Conservation (phyloP, 2,888 invertebrate species). For the Leptura quadrifasciata region DNA sequence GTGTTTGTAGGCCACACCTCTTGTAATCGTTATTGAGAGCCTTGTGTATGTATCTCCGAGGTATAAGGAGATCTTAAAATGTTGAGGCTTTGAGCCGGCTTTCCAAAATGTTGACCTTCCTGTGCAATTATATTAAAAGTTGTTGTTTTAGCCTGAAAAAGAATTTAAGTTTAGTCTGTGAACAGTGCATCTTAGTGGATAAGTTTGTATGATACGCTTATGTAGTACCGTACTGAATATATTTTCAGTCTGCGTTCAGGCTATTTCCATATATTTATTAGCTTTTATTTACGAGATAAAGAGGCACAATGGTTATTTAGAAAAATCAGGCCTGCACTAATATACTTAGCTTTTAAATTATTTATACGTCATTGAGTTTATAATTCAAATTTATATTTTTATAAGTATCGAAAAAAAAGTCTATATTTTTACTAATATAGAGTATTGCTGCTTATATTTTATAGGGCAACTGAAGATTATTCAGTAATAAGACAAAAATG, state of each 20-base stretch:
- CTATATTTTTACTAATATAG: constrained; percentile 36
- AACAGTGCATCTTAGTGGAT: constrained; percentile 8
- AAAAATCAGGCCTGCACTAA: constrained; percentile 30
- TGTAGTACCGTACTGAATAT: constrained; percentile 35
- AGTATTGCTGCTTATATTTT: constrained; percentile 32
- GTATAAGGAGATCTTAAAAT: not conserved
- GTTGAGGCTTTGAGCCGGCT: not conserved
- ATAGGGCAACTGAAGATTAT: constrained; percentile 26
- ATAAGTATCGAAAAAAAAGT: constrained; percentile 27
- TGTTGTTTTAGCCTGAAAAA: not conserved
- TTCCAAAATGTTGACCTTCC: not conserved
- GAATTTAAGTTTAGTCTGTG: constrained; percentile 8
- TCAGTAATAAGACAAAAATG: constrained; percentile 23
- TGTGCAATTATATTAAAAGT: not conserved
- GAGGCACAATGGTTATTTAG: constrained; percentile 31
- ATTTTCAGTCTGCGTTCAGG: constrained; percentile 25
- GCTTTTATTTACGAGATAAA: constrained; percentile 35
- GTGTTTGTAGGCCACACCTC: too few species aligned
- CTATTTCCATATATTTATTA: constrained; percentile 38
- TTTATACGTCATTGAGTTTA: constrained; percentile 31
- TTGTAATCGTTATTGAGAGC: too few species aligned
- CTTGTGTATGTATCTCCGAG: too few species aligned
- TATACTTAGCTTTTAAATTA: constrained; percentile 38
- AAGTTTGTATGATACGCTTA: constrained; percentile 37
- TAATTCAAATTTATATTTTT: constrained; percentile 39